Evolutionary conservation across 2,888 invertebrate species (phyloP).

Genomic region (Phasia obesa): DNA sequence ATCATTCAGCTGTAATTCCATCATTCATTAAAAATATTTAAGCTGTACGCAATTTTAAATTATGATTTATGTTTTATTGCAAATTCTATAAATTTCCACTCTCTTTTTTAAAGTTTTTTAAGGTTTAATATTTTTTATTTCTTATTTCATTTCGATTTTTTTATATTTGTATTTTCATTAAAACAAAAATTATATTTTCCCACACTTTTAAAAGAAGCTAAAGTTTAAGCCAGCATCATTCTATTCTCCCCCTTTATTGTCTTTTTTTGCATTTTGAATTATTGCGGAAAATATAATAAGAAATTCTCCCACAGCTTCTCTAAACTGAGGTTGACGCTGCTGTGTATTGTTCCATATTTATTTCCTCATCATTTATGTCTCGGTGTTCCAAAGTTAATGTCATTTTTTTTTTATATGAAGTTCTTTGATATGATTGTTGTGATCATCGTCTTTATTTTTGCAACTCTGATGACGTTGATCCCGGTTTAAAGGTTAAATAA

Average conservation of each 20-base stretch:
- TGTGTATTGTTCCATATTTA: slow-evolving; percentile 28
- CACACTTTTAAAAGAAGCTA: slow-evolving; percentile 50
- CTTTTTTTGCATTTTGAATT: slow-evolving; percentile 29
- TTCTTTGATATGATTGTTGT: slow-evolving; percentile 15
- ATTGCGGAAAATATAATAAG: slow-evolving; percentile 51
- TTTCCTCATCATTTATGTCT: slow-evolving; percentile 29
- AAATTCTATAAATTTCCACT: neutral
- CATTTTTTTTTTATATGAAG: slow-evolving; percentile 9
- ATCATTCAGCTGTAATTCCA: neutral
- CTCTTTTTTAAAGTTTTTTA: neutral
- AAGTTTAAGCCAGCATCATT: slow-evolving; percentile 39
- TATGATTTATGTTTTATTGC: neutral
- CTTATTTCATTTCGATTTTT: neutral
- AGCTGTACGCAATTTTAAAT: no score
- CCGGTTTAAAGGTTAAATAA: slow-evolving; percentile 60
- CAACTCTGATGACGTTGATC: slow-evolving; percentile 33
- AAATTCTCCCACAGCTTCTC: slow-evolving; percentile 70
- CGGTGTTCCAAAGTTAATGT: slow-evolving; percentile 37
- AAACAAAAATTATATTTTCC: slow-evolving; percentile 47
- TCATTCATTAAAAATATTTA: neutral
- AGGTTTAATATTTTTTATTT: no score
- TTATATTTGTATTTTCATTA: slow-evolving; percentile 1
- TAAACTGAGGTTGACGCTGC: slow-evolving; percentile 26
- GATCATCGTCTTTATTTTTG: slow-evolving; percentile 11
- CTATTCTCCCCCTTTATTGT: slow-evolving; percentile 24